phyloP scores from a whole-genome alignment of 1,140 invertebrate genomes.

The Drosophila teissieri region DNA sequence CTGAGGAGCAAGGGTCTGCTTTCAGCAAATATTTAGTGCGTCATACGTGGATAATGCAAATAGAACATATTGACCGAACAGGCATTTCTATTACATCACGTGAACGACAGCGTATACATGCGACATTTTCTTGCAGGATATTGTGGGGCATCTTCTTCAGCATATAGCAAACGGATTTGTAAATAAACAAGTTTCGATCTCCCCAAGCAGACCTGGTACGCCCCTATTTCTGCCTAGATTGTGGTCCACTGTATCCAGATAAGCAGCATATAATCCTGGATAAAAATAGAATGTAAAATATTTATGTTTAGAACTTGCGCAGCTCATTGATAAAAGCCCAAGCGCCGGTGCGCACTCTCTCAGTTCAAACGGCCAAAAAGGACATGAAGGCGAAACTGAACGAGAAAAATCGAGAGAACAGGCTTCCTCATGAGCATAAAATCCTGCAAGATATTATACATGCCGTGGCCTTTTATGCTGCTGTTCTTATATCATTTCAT shows the following conservation, averaged over 20 bases:
- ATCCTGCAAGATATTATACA: constrained; percentile 72
- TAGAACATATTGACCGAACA: not conserved
- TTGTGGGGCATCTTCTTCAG: too few species aligned
- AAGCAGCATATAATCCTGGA: constrained; percentile 27
- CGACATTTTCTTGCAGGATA: too few species aligned
- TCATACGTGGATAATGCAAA: constrained; percentile 1
- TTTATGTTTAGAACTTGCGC: constrained; percentile 77
- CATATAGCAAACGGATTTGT: too few species aligned
- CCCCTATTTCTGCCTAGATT: constrained; percentile 6
- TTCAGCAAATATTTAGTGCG: constrained; percentile 4
- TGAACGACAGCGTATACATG: too few species aligned
- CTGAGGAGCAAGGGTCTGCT: not conserved
- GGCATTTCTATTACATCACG: too few species aligned
- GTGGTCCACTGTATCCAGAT: constrained; percentile 4
- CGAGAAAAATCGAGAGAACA: constrained; percentile 30
- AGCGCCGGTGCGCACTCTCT: constrained; percentile 48
- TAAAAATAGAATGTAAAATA: constrained; percentile 64
- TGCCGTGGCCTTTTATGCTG: constrained; percentile 71
- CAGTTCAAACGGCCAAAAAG: constrained; percentile 9
- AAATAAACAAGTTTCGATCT: too few species aligned
- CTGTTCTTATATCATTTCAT: constrained; percentile 52
- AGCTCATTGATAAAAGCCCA: constrained; percentile 69
- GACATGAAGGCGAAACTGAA: not conserved
- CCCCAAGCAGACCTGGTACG: too few species aligned
- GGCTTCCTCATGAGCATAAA: constrained; percentile 42